phyloP scores from a whole-genome alignment of 2,888 invertebrate genomes.

The Uloborus plumipes region DNA sequence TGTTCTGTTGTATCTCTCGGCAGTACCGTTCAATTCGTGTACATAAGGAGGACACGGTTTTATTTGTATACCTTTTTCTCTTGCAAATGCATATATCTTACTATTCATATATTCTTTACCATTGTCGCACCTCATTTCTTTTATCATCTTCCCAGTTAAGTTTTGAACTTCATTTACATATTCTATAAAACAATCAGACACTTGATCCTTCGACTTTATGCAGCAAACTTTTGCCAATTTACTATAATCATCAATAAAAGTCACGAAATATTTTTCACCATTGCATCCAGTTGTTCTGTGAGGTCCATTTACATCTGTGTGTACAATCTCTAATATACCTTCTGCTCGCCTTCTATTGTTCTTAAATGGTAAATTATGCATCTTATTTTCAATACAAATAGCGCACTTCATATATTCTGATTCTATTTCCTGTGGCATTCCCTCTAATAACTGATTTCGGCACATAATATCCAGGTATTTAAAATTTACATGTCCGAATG shows the following conservation, averaged over 20 bases:
- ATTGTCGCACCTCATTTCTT: not conserved
- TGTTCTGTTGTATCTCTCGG: not conserved
- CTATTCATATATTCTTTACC: not conserved
- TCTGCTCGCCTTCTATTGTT: not conserved
- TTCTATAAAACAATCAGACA: constrained; percentile 1
- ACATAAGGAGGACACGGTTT: not conserved
- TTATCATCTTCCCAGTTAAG: not conserved
- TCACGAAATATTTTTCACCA: not conserved
- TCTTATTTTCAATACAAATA: not conserved
- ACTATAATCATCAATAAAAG: constrained; percentile 1
- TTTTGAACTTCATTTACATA: constrained; percentile 6
- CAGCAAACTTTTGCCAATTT: constrained; percentile 1
- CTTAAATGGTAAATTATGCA: constrained; percentile 4
- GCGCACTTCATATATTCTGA: constrained; percentile 1
- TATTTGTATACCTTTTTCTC: not conserved
- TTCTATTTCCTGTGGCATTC: not conserved
- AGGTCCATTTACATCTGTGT: constrained; percentile 1
- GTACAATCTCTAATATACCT: not conserved
- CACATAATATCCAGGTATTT: not conserved
- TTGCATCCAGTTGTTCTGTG: constrained; percentile 1
- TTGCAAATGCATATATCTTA: not conserved
- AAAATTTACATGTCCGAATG: constrained; percentile 3
- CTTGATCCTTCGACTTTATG: constrained; percentile 1
- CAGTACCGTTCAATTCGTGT: constrained; percentile 1
- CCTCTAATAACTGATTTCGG: not conserved